Evolutionary conservation across 2,797 vertebrate species (phyloP).

Genomic region (Pelochelys cantorii): DNA sequence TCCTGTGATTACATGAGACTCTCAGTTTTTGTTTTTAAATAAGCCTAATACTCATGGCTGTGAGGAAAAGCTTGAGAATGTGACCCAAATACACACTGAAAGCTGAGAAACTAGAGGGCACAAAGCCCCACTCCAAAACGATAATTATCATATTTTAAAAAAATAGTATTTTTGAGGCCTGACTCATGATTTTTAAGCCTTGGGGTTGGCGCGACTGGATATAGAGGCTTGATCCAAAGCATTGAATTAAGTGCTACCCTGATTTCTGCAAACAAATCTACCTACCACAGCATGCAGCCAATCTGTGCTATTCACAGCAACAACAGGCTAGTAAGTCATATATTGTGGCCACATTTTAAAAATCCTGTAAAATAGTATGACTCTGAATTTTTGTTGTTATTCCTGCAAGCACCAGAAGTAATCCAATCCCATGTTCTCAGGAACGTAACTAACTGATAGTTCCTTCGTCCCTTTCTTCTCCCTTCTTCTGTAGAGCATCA

Average conservation of each 20-base stretch:
- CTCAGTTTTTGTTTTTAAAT: neutral
- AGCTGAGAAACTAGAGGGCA: neutral
- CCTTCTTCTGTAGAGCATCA: neutral
- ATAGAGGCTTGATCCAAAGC: slow-evolving; percentile 5
- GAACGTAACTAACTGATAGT: neutral
- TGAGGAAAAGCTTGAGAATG: neutral
- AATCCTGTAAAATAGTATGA: slow-evolving; percentile 1
- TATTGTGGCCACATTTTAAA: slow-evolving; percentile 7
- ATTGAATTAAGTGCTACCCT: neutral
- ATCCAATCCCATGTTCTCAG: slow-evolving; percentile 6
- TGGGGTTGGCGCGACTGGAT: neutral
- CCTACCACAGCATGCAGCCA: neutral
- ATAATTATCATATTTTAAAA: neutral
- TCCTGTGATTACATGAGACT: neutral
- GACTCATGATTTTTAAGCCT: neutral
- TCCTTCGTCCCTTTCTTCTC: neutral
- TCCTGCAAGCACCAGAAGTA: neutral
- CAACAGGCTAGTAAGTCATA: neutral
- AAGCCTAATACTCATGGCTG: neutral
- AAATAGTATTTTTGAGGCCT: neutral
- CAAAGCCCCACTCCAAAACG: neutral
- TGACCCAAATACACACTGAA: neutral
- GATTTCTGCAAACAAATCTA: neutral
- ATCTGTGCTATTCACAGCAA: neutral
- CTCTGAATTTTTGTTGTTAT: slow-evolving; percentile 31